Percentiles rank a stretch among this genome's conserved stretches.
phyloP scores from a whole-genome alignment of 2,888 invertebrate species.

The Drosophila basisetae region DNA sequence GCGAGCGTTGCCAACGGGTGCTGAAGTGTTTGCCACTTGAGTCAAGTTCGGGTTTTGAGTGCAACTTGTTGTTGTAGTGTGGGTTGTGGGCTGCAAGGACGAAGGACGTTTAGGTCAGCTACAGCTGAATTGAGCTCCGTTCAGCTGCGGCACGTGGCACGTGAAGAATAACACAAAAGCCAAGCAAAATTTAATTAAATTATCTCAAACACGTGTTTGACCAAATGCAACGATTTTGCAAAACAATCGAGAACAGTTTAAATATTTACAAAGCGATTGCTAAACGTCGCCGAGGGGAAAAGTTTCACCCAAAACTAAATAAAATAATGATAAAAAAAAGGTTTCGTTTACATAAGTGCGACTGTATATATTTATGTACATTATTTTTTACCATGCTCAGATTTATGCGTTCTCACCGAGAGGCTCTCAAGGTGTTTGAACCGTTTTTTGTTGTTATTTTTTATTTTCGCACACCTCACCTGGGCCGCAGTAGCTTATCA shows the following conservation, averaged over 20 bases:
- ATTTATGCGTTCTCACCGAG: conserved; percentile 28
- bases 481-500: conserved; percentile 39
- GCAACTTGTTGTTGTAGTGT: conserved; percentile 32
- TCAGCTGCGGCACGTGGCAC: conserved; percentile 62
- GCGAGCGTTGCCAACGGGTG: conserved; percentile 16
- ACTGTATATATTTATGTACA: conserved; percentile 10
- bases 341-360: conserved; percentile 60
- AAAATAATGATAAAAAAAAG: conserved; percentile 1
- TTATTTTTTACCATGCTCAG: conserved; percentile 15
- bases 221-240: conserved; percentile 82
- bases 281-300: conserved; percentile 67
- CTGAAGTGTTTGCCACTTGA: conserved; percentile 76
- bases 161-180: conserved; percentile 52
- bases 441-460: background rate
- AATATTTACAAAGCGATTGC: conserved; percentile 73
- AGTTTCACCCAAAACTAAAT: background rate
- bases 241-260: conserved; percentile 76
- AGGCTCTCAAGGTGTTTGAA: conserved; percentile 53
- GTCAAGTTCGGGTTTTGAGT: conserved; percentile 41
- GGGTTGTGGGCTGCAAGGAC: conserved; percentile 10
- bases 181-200: conserved; percentile 83
- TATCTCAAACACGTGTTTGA: conserved; percentile 83
- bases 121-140: conserved; percentile 8
- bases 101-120: conserved; percentile 3
- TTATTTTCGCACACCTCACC: conserved; percentile 57